Evolutionary conservation across 1,140 invertebrate genomes (phyloP), one percentile per base, ranked within the genome.

Genomic region (Drosophila auraria): DNA sequence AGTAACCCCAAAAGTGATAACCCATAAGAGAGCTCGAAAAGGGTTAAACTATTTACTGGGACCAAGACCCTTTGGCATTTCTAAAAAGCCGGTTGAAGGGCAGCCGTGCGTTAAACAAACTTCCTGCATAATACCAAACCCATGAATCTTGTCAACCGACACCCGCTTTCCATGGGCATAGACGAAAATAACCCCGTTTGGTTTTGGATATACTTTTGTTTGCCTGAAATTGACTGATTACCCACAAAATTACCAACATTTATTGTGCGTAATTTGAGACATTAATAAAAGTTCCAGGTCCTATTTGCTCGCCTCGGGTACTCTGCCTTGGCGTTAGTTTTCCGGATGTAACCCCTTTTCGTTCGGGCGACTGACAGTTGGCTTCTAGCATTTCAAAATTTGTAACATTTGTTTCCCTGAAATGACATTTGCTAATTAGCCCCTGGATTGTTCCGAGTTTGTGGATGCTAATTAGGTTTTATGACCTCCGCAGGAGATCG

Each of bases 201-300:
- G 42, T 53, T 76, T 75, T 58, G 30, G 60, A 70, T 64, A 45
- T 61, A 44, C 61, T 51, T 71, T 83, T 87, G 78, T 91, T 91
- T 83, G 78, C 42, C 66, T 83, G 75, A 91, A 91, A 83, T 87
- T 91, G 87, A 91, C 87, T 87, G 87, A 91, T 91, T 91, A 76
- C 83, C 87, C 87, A 87, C 87, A 91, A 91, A 91, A 87, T 77
- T 87, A 83, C 83, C 58, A 75, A 91, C 71, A 87, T 91, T 87
- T 91, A 91, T 82, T 90, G 71, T 74, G 59, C 69, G 80, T 80
- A 81, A 87, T 91, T 91, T 69, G 82, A 91, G 83, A 91, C 87
- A 86, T 83, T 90, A 75, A 87, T 83, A 89, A 78, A 68, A 79
- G 54, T 72, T 62, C n/a, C 33, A 47, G 51, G 51, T 51, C 50